Conservation (phyloP, 2,888 invertebrate species). For the Andrena camellia region DNA sequence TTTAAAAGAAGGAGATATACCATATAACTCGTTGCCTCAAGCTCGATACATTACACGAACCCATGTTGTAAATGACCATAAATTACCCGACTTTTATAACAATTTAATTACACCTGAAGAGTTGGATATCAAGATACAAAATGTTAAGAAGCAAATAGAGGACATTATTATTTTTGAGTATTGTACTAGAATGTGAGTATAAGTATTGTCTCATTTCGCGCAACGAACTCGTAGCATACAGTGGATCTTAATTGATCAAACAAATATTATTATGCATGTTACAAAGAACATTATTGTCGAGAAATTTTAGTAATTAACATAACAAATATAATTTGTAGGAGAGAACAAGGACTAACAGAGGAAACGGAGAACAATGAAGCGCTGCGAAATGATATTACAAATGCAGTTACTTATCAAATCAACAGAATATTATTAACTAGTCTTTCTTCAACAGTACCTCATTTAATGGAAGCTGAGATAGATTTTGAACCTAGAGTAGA, state of each 20-base stretch:
- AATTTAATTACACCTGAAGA: constrained; percentile 83
- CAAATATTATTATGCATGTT: too few relatives aligned
- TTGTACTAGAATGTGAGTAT: constrained; percentile 87
- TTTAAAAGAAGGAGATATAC: constrained; percentile 87
- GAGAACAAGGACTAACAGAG: constrained; percentile 56
- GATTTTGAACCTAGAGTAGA: constrained; percentile 93
- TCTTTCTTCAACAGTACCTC: constrained; percentile 87
- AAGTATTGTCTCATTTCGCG: background rate
- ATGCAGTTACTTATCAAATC: constrained; percentile 88
- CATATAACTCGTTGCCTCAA: constrained; percentile 90
- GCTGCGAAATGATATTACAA: constrained; percentile 86
- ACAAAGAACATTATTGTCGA: background rate
- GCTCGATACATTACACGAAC: constrained; percentile 93
- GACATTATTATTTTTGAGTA: constrained; percentile 89
- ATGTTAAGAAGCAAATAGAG: constrained; percentile 88
- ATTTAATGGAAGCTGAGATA: constrained; percentile 89
- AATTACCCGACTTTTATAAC: constrained; percentile 88
- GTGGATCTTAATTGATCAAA: background rate
- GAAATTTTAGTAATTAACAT: background rate
- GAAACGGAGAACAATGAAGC: constrained; percentile 48
- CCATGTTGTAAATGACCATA: constrained; percentile 87
- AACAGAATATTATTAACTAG: constrained; percentile 89
- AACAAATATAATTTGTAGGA: constrained; percentile 71
- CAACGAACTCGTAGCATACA: too few relatives aligned
- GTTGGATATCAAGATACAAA: constrained; percentile 85